Conservation (phyloP, 2,888 invertebrate species). For the Cheilosia soror region DNA sequence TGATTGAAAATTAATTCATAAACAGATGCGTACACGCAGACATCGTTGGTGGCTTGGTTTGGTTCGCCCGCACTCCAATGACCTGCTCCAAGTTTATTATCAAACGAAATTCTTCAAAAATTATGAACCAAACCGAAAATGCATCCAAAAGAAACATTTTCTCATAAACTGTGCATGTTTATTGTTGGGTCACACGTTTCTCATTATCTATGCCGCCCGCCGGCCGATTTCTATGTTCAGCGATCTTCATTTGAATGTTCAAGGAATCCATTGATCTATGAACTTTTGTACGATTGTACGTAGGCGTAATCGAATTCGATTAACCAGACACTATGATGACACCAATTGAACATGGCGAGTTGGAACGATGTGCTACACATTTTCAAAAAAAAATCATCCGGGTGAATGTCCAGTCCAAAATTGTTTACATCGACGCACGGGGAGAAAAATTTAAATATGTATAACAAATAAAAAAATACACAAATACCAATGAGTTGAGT, state of each 20-base stretch:
- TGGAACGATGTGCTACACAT: slow-evolving; percentile 5
- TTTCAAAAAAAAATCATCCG: neutral
- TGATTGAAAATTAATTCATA: slow-evolving; percentile 15
- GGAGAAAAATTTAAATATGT: slow-evolving; percentile 1
- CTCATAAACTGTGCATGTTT: slow-evolving; percentile 57
- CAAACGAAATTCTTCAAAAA: neutral
- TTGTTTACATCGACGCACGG: slow-evolving; percentile 10
- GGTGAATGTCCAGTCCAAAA: slow-evolving; percentile 35
- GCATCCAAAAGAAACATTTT: slow-evolving; percentile 26
- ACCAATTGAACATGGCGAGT: slow-evolving; percentile 41
- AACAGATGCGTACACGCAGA: slow-evolving; percentile 12
- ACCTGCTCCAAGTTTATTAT: slow-evolving; percentile 10
- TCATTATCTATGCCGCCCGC: slow-evolving; percentile 3
- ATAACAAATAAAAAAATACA: slow-evolving; percentile 4
- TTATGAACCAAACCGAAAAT: slow-evolving; percentile 22
- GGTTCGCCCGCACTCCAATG: neutral
- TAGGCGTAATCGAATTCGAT: slow-evolving; percentile 31
- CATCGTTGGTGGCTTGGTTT: slow-evolving; percentile 15
- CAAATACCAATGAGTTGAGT: slow-evolving; percentile 1
- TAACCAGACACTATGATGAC: slow-evolving; percentile 47
- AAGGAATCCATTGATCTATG: slow-evolving; percentile 49
- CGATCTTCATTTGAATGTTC: neutral
- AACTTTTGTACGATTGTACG: slow-evolving; percentile 15
- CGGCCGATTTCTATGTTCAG: neutral
- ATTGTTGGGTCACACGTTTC: slow-evolving; percentile 45